Percentiles rank a stretch among this genome's conserved stretches.
Evolutionary conservation across 2,113 vertebrate genomes (phyloP).

Genomic region (Spheniscus mendiculus): DNA sequence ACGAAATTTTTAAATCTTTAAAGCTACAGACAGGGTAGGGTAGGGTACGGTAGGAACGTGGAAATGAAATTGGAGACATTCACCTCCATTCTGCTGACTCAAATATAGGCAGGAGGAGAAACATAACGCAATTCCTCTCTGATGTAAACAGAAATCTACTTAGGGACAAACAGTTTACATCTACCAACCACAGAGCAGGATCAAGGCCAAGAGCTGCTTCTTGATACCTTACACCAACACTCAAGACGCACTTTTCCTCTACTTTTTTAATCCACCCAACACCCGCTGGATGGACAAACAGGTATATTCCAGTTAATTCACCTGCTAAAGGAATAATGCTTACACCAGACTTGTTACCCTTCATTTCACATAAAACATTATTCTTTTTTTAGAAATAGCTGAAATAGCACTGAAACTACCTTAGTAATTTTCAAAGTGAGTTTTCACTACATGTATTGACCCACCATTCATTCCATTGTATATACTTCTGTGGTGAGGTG

Average conservation of each 20-base stretch:
- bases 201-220: background rate
- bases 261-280: background rate
- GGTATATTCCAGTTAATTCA: background rate
- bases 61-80: background rate
- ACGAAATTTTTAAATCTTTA: background rate
- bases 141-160: background rate
- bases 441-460: background rate
- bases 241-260: background rate
- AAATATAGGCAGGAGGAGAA: background rate
- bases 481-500: constrained; percentile 63
- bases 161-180: background rate
- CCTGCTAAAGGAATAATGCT: background rate
- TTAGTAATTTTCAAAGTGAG: background rate
- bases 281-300: background rate
- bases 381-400: background rate
- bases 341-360: background rate
- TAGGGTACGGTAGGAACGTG: background rate
- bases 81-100: background rate
- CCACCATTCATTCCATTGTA: constrained; percentile 70
- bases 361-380: background rate
- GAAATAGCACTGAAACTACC: background rate
- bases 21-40: background rate
- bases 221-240: background rate
- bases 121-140: background rate
- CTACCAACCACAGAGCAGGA: background rate